Evolutionary conservation across 1,140 invertebrate genomes (phyloP), one percentile per base, ranked within the genome.

Genomic region (Anthonomus grandis): DNA sequence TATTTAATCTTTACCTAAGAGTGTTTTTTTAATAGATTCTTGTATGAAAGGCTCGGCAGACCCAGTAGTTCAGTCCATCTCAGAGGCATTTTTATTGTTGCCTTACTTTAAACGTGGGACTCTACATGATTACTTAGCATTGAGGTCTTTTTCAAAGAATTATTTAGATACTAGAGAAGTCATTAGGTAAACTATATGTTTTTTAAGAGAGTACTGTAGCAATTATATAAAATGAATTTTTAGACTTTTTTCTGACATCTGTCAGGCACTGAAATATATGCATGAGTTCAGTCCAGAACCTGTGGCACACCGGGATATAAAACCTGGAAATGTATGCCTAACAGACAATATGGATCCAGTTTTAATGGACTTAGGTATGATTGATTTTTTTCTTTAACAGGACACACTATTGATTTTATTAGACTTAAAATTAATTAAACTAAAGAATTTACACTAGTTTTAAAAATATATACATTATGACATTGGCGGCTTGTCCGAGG

Each of bases 51-150:
- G 72, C 48, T 78, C 75, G 45, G 79, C 82, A 1, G 86, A 89
- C 75, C 80, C 84, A 60, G 72, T 86, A 22, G 71, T 83, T 21
- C 85, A 88, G 71, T 71, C 79, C 22, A 87, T 81, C 3, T 89
- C 86, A 63, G 84, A 90, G 75, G 81, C 91, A 37, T 79, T 86
- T 39, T 79, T 93, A 51, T 76, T 93, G 18, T 74, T 93, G 64
- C 90, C 90, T 17, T 92, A 86, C 74, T 90, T 85, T 71, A 81
- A 88, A 82, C 82, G 81, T 76, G 90, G 90, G 45, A 89, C 88
- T n/a, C 69, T 93, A 23, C 81, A 84, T 44, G 79, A 86, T 69
- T 84, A 86, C 68, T 74, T 93, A 49, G 82, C 83, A 52, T 72
- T 76, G 38, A 72, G 85, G 59, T 74, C 78, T 2, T 79, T 76